Evolutionary conservation across 2,888 invertebrate genomes (phyloP), one percentile per base, ranked within the genome.

Genomic region (Acleris cristana): DNA sequence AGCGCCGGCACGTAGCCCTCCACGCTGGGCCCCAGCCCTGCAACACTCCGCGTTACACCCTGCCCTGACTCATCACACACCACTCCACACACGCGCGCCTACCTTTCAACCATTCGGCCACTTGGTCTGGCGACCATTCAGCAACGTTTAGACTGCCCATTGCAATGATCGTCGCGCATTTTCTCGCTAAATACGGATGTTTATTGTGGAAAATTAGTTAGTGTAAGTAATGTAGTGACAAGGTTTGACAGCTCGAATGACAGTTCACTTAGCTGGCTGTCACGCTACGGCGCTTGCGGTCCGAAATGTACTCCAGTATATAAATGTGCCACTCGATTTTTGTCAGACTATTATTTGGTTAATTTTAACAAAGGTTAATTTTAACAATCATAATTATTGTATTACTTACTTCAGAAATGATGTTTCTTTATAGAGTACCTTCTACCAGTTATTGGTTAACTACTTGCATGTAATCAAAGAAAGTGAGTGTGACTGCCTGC

Each of bases 21-120:
- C 85, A 98, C 95, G 70, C 95, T 94, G 84, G 95, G 95, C 79
- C 96, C 97, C 80, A 98, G 88, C 76, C 97, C 97, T 97, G 81
- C 61, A 68, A 64, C 72, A 72, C 62, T 69, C 54, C 21, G 7
- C 44, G 44, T 53, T 30, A 30, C 59, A 40, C 64, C 16, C 57
- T 83, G 83, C 64, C 16, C 57, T 83, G 83, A 84, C 75, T 83
- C 84, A 83, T 75, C 73, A 69, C 64, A 61, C 54, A 21, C 21
- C 44, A 59, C 45, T n/a, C 21, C 64, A 51, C 70, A 59, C 68
- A 71, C 65, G 73, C 72, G 51, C 52, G 48, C 79, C 70, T 90
- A 97, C 98, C 98, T 95, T 96, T 95, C 75, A 98, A 88, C 98
- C 98, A 98, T 84, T 97, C 97, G 74, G 96, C 96, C 76, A 98